These are phyloP conservation scores for Heteropelma amictum DNA, from an alignment of 2,888 invertebrate genomes.

Conservation along the genomic window DNA sequence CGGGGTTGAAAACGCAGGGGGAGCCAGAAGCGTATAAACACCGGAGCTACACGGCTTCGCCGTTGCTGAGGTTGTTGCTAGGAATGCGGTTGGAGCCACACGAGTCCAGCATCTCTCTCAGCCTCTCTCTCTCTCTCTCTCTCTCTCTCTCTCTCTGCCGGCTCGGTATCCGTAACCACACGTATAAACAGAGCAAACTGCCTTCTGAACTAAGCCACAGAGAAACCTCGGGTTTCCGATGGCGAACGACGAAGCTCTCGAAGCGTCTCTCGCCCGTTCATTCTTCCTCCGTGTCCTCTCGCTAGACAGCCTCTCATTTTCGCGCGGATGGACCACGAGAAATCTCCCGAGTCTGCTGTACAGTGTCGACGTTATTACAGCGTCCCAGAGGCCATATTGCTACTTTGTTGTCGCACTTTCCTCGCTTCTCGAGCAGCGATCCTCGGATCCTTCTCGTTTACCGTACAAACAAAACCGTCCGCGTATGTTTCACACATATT, in stretches of 20 bases:
- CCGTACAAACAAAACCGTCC: no score
- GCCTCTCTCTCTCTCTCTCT: no score
- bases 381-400: neutral
- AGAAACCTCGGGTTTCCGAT: slow-evolving; percentile 60
- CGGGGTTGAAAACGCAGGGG: neutral
- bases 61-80: slow-evolving; percentile 49
- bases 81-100: slow-evolving; percentile 58
- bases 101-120: slow-evolving; percentile 38
- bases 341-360: neutral
- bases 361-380: neutral
- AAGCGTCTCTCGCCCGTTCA: slow-evolving; percentile 15
- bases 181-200: slow-evolving; percentile 72
- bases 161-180: slow-evolving; percentile 66
- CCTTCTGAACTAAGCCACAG: slow-evolving; percentile 69
- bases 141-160: no score
- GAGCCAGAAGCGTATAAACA: slow-evolving; percentile 15
- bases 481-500: no score
- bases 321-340: slow-evolving; percentile 44
- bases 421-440: no score
- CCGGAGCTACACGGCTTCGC: slow-evolving; percentile 17
- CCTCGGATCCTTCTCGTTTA: no score
- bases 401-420: slow-evolving; percentile 45
- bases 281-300: neutral
- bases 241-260: slow-evolving; percentile 44
- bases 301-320: slow-evolving; percentile 62